These are phyloP conservation scores for Enteromius treurensis DNA, from an alignment of 2,797 vertebrate genomes.

Conservation along the genomic window DNA sequence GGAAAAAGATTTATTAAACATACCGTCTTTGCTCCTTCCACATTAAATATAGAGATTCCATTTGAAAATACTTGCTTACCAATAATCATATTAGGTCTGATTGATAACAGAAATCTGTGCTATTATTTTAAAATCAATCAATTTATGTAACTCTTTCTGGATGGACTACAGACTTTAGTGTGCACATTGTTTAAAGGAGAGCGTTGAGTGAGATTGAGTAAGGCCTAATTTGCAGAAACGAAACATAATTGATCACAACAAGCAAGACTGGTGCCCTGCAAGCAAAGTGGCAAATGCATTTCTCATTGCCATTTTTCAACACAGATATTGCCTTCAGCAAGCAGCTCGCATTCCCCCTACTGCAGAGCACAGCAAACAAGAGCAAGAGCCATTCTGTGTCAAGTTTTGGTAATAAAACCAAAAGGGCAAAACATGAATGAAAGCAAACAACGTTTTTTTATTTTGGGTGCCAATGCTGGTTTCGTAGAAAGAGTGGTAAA, in stretches of 20 bases:
- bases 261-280: neutral
- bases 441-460: neutral
- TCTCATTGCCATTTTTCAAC: slow-evolving; percentile 17
- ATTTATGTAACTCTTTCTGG: neutral
- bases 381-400: neutral
- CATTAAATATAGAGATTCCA: neutral
- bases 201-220: neutral
- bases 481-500: neutral
- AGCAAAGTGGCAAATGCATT: slow-evolving; percentile 15
- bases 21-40: neutral
- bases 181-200: slow-evolving; percentile 8
- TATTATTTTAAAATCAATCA: neutral
- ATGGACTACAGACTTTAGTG: neutral
- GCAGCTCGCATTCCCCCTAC: neutral
- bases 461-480: neutral
- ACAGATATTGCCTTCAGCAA: slow-evolving; percentile 13
- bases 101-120: neutral
- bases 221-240: slow-evolving; percentile 12
- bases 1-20: neutral
- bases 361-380: neutral
- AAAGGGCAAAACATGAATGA: neutral
- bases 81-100: neutral
- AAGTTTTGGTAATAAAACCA: slow-evolving; percentile 16
- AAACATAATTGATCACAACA: slow-evolving; percentile 7
- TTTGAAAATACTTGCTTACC: neutral